A percentile compares a stretch with the other conserved stretches of the same genome.
phyloP scores from a whole-genome alignment of 2,888 invertebrate species.

The Pammene aurita region DNA sequence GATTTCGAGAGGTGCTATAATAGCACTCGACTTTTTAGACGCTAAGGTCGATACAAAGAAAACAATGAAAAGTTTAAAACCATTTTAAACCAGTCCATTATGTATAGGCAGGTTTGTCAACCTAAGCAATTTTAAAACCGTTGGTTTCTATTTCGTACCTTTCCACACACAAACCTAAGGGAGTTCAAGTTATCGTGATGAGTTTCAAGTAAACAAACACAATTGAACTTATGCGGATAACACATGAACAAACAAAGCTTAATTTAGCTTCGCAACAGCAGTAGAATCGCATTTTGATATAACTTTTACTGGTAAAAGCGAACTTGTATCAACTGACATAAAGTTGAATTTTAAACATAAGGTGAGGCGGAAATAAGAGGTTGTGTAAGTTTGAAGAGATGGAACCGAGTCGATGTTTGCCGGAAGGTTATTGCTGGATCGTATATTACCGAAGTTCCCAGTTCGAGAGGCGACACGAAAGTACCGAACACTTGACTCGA shows the following conservation, averaged over 20 bases:
- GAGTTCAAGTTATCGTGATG: constrained; percentile 12
- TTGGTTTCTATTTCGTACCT: neutral
- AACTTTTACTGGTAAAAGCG: neutral
- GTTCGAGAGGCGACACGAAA: constrained; percentile 47
- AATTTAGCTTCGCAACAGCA: constrained; percentile 26
- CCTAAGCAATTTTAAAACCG: too few species aligned
- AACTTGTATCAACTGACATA: neutral
- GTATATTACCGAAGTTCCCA: constrained; percentile 59
- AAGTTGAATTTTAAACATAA: neutral
- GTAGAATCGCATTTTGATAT: neutral
- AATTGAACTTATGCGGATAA: constrained; percentile 50
- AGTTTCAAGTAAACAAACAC: constrained; percentile 33
- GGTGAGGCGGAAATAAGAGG: neutral
- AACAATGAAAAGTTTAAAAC: too few species aligned
- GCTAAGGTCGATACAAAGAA: neutral
- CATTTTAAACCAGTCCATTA: too few species aligned
- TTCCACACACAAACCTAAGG: neutral
- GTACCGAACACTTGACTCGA: constrained; percentile 42
- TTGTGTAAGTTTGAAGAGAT: constrained; percentile 29
- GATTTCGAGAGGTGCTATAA: too few species aligned
- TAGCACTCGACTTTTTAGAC: neutral
- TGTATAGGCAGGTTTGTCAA: too few species aligned
- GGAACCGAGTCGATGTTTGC: constrained; percentile 55
- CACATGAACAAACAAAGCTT: constrained; percentile 56
- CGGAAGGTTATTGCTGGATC: constrained; percentile 60